Conservation (phyloP, 1,140 invertebrate genomes). For the Aphelenchoides avenae region DNA sequence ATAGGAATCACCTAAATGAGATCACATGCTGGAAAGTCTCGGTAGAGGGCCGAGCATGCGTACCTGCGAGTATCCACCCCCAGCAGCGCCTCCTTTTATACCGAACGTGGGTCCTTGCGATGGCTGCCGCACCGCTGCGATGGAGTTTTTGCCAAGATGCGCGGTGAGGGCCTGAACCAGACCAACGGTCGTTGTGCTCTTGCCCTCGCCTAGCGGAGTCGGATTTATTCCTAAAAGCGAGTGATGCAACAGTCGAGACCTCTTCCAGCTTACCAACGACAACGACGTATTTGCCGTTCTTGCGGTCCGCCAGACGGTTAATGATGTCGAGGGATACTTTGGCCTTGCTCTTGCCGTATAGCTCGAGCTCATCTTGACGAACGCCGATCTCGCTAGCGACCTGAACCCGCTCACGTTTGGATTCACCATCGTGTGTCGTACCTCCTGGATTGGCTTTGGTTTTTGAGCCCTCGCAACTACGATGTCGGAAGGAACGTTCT, state of each 20-base stretch:
- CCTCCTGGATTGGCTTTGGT: conserved; percentile 48
- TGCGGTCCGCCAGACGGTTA: conserved; percentile 69
- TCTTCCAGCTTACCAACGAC: conserved; percentile 79
- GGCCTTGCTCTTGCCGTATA: conserved; percentile 88
- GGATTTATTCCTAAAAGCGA: conserved; percentile 75
- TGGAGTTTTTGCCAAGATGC: conserved; percentile 77
- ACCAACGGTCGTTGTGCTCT: conserved; percentile 89
- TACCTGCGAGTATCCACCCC: conserved; percentile 77
- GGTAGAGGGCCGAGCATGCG: neutral
- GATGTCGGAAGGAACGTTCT: conserved; percentile 55
- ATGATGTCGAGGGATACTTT: conserved; percentile 83
- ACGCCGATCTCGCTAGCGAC: conserved; percentile 82
- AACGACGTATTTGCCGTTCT: conserved; percentile 85
- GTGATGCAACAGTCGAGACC: conserved; percentile 14
- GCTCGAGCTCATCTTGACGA: conserved; percentile 73
- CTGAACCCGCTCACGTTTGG: conserved; percentile 29
- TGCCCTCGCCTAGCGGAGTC: conserved; percentile 92
- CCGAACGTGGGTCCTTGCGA: conserved; percentile 98
- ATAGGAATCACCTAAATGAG: conserved; percentile 79
- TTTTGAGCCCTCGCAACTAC: conserved; percentile 48
- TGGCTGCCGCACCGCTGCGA: conserved; percentile 93
- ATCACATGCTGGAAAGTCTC: conserved; percentile 9
- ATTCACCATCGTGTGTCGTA: neutral
- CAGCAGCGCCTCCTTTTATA: conserved; percentile 81
- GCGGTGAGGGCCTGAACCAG: conserved; percentile 83